These are phyloP conservation scores for Tipula lateralis DNA, from an alignment of 2,888 invertebrate species.

Conservation along the genomic window DNA sequence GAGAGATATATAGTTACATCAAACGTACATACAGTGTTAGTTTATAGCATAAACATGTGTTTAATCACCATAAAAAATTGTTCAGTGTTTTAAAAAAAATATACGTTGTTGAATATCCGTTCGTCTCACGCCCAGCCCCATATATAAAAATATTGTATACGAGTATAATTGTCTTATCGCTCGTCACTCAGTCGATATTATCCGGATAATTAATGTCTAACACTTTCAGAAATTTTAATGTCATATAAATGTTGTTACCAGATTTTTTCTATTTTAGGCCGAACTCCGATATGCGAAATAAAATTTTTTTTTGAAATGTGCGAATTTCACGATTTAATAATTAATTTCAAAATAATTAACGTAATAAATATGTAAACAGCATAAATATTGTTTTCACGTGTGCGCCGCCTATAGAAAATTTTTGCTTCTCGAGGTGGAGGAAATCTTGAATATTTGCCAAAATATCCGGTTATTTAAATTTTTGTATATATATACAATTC, in stretches of 20 bases:
- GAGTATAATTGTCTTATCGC: neutral
- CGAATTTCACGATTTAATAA: neutral
- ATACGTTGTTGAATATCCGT: neutral
- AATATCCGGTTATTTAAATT: slow-evolving; percentile 24
- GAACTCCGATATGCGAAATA: neutral
- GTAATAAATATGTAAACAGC: neutral
- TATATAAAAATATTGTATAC: neutral
- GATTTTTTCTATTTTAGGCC: neutral
- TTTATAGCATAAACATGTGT: neutral
- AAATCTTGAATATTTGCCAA: slow-evolving; percentile 19
- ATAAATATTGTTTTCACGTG: slow-evolving; percentile 19
- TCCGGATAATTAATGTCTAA: slow-evolving; percentile 28
- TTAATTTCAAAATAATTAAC: slow-evolving; percentile 11
- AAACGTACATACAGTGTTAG: too few species aligned
- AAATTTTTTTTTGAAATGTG: neutral
- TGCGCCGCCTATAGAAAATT: neutral
- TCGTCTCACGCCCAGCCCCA: neutral
- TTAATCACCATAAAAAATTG: neutral
- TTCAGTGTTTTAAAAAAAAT: neutral
- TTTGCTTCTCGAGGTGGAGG: neutral
- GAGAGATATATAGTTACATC: neutral
- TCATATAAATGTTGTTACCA: neutral
- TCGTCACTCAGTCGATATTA: slow-evolving; percentile 25
- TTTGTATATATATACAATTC: neutral
- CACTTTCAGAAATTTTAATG: neutral